Conservation (phyloP, 2,113 vertebrate genomes). For the Danionella cerebrum region DNA sequence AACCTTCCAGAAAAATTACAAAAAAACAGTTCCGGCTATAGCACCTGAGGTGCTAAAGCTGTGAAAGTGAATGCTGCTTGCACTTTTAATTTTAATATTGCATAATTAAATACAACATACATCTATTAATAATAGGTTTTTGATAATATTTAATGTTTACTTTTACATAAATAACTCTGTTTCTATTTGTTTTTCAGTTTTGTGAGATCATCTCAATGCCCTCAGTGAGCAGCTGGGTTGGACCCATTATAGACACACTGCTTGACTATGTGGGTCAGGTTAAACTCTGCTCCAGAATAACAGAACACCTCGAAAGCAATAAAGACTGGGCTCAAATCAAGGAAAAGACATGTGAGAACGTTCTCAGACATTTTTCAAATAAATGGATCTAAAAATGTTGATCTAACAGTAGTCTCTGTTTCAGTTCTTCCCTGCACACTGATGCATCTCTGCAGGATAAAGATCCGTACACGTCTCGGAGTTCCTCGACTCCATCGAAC, state of each 20-base stretch:
- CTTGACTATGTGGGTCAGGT: slow-evolving; percentile 91
- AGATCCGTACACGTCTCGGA: slow-evolving; percentile 67
- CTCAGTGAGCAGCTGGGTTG: slow-evolving; percentile 75
- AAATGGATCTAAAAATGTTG: not conserved
- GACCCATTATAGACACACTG: slow-evolving; percentile 85
- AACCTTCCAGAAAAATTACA: no score
- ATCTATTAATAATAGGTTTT: not conserved
- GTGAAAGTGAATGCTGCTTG: no score
- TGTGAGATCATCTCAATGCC: slow-evolving; percentile 85
- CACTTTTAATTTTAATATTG: no score
- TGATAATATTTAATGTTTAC: not conserved
- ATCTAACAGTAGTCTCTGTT: not conserved
- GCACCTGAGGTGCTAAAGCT: no score
- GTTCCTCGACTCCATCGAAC: slow-evolving; percentile 60
- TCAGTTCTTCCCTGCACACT: slow-evolving; percentile 78
- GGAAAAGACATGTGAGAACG: slow-evolving; percentile 76
- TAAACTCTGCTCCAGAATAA: slow-evolving; percentile 79
- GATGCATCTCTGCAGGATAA: slow-evolving; percentile 81
- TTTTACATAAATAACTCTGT: not conserved
- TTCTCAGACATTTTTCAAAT: not conserved
- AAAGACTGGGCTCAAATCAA: slow-evolving; percentile 80
- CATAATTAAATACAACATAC: no score
- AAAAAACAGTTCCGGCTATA: no score
- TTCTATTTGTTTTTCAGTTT: slow-evolving; percentile 66
- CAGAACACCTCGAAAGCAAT: slow-evolving; percentile 85